These are phyloP conservation scores for Mastomys coucha DNA, from an alignment of 2,113 vertebrate species.

Conservation along the genomic window DNA sequence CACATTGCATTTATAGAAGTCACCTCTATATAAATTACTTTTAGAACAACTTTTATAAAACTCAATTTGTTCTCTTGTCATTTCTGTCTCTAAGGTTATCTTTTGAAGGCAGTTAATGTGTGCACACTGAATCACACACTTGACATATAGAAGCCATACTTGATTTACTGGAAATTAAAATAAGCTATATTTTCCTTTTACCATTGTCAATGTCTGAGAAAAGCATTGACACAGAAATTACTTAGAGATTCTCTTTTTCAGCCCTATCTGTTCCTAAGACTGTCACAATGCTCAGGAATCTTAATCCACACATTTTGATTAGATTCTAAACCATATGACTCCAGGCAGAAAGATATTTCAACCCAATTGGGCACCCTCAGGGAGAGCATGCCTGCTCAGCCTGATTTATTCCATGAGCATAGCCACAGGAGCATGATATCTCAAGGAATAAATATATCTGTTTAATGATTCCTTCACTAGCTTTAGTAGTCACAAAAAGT, in stretches of 20 bases:
- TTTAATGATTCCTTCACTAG: constrained; percentile 50
- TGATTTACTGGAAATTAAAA: constrained; percentile 66
- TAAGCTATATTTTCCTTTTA: background rate
- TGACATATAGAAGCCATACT: background rate
- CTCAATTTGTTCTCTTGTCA: constrained; percentile 8
- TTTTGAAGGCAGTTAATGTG: constrained; percentile 46
- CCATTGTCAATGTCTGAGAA: constrained; percentile 42
- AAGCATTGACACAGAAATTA: constrained; percentile 60
- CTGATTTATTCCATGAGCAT: constrained; percentile 54
- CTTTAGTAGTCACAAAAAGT: constrained; percentile 28
- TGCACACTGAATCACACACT: background rate
- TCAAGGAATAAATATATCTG: constrained; percentile 69
- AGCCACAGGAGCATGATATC: constrained; percentile 50
- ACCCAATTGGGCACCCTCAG: constrained; percentile 61
- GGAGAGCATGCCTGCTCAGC: constrained; percentile 39
- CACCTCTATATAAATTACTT: background rate
- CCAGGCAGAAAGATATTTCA: constrained; percentile 77
- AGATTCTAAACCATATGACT: constrained; percentile 73
- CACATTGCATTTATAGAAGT: background rate
- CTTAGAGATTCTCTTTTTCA: constrained; percentile 36
- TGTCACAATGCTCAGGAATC: constrained; percentile 75
- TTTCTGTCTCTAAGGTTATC: background rate
- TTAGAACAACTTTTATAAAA: constrained; percentile 18
- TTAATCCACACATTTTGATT: constrained; percentile 76
- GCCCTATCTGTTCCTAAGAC: constrained; percentile 35